A percentile compares a stretch with the other conserved stretches of the same genome.
Conservation (phyloP, 2,797 vertebrate species). For the Acipenser oxyrinchus region DNA sequence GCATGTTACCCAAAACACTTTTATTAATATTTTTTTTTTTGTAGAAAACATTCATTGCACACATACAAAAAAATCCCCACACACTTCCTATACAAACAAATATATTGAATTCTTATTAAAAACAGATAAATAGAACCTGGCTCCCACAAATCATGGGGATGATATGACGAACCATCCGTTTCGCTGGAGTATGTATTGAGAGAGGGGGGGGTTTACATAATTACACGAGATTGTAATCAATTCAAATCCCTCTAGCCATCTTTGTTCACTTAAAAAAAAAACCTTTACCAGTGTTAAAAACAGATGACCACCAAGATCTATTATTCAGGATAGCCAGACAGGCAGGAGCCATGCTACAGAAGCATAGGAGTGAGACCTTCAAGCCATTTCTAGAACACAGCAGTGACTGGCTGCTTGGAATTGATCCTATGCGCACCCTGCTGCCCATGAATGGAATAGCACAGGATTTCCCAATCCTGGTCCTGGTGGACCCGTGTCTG, state of each 20-base stretch:
- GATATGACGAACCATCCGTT: slow-evolving; percentile 7
- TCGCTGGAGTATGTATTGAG: not conserved
- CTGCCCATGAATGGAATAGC: no score
- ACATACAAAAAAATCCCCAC: slow-evolving; percentile 23
- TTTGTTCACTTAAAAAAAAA: no score
- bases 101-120: slow-evolving; percentile 19
- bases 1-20: slow-evolving; percentile 14
- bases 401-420: no score
- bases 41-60: slow-evolving; percentile 40
- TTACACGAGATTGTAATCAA: no score
- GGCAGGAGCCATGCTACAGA: no score
- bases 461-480: no score
- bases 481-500: no score
- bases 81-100: slow-evolving; percentile 22
- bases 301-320: not conserved
- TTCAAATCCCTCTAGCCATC: no score
- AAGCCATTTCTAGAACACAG: no score
- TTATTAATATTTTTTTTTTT: slow-evolving; percentile 43
- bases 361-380: no score
- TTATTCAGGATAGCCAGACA: no score
- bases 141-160: slow-evolving; percentile 28
- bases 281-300: not conserved
- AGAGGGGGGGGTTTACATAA: not conserved
- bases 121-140: slow-evolving; percentile 53
- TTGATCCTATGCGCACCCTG: no score